These are phyloP conservation scores for Oreotrochilus melanogaster DNA, from an alignment of 2,113 vertebrate genomes.

Conservation along the genomic window DNA sequence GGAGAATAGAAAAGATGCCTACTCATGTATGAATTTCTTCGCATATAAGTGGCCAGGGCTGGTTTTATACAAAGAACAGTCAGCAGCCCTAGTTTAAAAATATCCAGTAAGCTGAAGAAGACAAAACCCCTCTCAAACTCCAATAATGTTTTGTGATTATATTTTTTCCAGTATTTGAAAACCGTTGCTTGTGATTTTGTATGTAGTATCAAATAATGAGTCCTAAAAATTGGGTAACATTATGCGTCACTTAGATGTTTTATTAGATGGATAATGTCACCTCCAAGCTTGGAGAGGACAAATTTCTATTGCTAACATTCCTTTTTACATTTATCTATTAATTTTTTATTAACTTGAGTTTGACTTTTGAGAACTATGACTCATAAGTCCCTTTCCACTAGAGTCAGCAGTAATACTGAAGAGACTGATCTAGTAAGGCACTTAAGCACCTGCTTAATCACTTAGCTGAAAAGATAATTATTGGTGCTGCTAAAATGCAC, in stretches of 20 bases:
- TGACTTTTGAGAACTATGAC: background rate
- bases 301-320: background rate
- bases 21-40: background rate
- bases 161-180: background rate
- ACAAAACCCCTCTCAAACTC: background rate
- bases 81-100: background rate
- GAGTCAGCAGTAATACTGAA: background rate
- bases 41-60: background rate
- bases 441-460: background rate
- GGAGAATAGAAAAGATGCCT: background rate
- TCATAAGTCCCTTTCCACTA: background rate
- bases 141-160: background rate
- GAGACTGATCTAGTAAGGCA: background rate
- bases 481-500: background rate
- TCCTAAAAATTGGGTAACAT: background rate
- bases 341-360: background rate
- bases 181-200: background rate
- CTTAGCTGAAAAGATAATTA: background rate
- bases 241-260: background rate
- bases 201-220: background rate
- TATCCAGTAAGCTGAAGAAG: background rate
- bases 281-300: background rate
- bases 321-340: background rate
- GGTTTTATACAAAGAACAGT: background rate
- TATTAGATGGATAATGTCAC: background rate